Conservation (phyloP, 2,113 vertebrate genomes). For the Toxostoma redivivum region DNA sequence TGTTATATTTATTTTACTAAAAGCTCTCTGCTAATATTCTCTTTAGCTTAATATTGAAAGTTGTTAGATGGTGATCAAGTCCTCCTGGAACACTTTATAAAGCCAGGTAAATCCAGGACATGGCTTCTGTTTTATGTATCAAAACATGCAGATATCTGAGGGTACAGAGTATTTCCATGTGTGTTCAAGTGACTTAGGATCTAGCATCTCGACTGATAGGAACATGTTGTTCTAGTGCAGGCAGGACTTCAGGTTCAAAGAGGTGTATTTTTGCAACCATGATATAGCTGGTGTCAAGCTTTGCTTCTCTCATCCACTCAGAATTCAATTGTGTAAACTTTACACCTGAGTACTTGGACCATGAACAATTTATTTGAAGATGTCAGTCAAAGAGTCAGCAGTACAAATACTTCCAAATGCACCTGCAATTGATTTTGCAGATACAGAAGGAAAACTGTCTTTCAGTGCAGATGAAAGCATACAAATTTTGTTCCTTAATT, state of each 20-base stretch:
- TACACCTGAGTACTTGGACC: constrained; percentile 18
- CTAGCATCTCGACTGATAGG: background rate
- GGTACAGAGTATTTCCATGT: background rate
- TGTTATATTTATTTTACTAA: background rate
- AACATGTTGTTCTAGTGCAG: background rate
- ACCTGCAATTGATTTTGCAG: background rate
- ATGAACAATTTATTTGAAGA: constrained; percentile 46
- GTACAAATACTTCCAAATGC: constrained; percentile 19
- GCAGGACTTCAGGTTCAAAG: background rate
- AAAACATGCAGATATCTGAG: background rate
- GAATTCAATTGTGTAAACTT: constrained; percentile 23
- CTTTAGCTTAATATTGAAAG: background rate
- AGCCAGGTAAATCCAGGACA: background rate
- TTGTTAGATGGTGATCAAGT: background rate
- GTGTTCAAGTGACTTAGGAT: background rate
- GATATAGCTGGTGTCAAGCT: background rate
- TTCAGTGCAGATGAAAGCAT: background rate
- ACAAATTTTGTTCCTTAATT: background rate
- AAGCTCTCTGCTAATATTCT: background rate
- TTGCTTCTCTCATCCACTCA: background rate
- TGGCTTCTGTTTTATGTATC: background rate
- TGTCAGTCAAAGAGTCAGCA: constrained; percentile 13
- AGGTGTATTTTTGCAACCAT: background rate
- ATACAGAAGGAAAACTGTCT: background rate
- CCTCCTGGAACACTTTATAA: background rate